Conservation (phyloP, 2,113 vertebrate species). For the Psittacara wagleri region DNA sequence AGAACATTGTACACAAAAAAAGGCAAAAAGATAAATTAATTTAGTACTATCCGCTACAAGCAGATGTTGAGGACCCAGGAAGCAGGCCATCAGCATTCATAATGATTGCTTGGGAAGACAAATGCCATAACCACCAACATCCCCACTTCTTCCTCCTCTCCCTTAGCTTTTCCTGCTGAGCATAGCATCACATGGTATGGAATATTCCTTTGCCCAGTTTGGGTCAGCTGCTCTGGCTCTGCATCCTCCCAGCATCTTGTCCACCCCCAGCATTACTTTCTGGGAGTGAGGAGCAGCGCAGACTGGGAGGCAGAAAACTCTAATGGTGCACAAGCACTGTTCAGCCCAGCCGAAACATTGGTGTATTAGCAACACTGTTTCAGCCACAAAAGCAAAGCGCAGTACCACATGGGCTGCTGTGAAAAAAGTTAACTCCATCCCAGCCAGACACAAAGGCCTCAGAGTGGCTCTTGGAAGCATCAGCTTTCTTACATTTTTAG, state of each 20-base stretch:
- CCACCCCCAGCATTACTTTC: background rate
- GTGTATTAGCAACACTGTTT: background rate
- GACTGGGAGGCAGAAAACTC: background rate
- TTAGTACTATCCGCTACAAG: background rate
- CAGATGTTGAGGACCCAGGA: background rate
- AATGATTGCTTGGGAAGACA: background rate
- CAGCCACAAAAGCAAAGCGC: background rate
- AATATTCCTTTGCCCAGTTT: background rate
- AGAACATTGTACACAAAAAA: background rate
- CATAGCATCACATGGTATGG: accelerated
- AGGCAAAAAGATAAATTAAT: background rate
- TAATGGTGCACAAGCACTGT: background rate
- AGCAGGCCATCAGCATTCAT: background rate
- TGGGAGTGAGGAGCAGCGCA: background rate
- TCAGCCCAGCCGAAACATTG: background rate
- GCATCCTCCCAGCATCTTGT: background rate
- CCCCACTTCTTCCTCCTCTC: background rate
- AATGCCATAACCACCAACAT: background rate
- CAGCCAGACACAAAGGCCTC: background rate
- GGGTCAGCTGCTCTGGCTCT: background rate
- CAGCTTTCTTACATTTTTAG: background rate
- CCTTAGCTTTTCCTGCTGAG: background rate
- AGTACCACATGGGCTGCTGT: background rate
- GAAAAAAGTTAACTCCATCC: background rate
- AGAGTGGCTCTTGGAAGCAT: background rate